phyloP scores from a whole-genome alignment of 2,888 invertebrate species.

The Hyles lineata region DNA sequence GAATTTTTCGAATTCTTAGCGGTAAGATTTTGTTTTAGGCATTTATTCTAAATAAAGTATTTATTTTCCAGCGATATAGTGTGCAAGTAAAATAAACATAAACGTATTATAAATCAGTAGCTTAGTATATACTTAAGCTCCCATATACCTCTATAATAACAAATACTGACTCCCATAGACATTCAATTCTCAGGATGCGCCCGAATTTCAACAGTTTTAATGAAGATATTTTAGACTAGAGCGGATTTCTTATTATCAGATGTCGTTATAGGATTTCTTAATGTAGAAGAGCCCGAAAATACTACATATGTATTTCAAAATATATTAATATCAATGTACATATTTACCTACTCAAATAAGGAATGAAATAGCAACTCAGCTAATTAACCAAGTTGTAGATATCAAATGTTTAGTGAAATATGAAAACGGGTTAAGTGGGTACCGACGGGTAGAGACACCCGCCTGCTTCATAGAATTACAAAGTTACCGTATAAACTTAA shows the following conservation, averaged over 20 bases:
- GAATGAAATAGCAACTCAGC: background rate
- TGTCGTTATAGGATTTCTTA: too few relatives aligned
- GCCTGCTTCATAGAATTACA: background rate
- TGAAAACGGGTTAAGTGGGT: conserved; percentile 9
- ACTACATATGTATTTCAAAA: background rate
- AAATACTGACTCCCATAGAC: too few relatives aligned
- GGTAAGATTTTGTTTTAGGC: too few relatives aligned
- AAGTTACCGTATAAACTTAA: conserved; percentile 16
- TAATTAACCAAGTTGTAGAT: background rate
- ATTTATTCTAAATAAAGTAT: too few relatives aligned
- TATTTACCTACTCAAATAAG: background rate
- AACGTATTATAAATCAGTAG: background rate
- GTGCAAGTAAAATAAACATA: background rate
- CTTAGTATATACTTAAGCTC: background rate
- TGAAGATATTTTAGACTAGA: too few relatives aligned
- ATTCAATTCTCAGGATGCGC: too few relatives aligned
- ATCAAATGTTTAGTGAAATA: background rate
- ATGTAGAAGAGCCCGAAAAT: background rate
- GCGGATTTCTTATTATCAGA: too few relatives aligned
- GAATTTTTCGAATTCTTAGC: background rate
- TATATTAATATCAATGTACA: background rate
- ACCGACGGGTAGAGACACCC: background rate
- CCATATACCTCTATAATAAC: too few relatives aligned
- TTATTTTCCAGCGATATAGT: too few relatives aligned
- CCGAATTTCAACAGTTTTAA: too few relatives aligned